These are phyloP conservation scores for Zaprionus davidi DNA, from an alignment of 1,140 invertebrate genomes.

Conservation along the genomic window DNA sequence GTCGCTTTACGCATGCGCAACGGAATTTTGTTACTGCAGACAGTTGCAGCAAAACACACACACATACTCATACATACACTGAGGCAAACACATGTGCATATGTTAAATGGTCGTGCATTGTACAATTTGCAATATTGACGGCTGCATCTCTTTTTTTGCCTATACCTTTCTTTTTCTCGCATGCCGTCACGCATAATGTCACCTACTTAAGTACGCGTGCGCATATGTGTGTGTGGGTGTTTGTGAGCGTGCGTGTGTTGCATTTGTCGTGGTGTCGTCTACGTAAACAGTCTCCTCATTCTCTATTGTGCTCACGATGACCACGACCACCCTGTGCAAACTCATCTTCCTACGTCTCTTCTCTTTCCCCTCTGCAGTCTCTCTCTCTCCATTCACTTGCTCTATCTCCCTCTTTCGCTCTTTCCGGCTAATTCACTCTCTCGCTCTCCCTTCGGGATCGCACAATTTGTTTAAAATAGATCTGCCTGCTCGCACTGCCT, in stretches of 20 bases:
- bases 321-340: not conserved
- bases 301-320: not conserved
- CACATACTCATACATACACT: not conserved
- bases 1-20: slow-evolving; percentile 49
- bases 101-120: slow-evolving; percentile 35
- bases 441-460: slow-evolving; percentile 9
- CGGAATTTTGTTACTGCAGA: slow-evolving; percentile 15
- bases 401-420: not conserved
- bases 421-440: not conserved
- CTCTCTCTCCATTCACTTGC: not conserved
- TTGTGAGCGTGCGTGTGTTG: slow-evolving; percentile 1
- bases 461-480: slow-evolving; percentile 47
- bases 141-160: slow-evolving; percentile 31
- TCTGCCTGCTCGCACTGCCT: not conserved
- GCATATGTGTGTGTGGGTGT: slow-evolving; percentile 5
- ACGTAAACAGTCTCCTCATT: slow-evolving; percentile 3
- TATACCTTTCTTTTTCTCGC: slow-evolving; percentile 21
- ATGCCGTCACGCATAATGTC: slow-evolving; percentile 44
- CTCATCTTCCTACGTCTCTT: not conserved
- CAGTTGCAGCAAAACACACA: not conserved
- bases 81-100: not conserved
- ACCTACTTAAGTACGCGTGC: slow-evolving; percentile 24
- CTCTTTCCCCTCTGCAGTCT: not conserved
- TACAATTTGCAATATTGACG: slow-evolving; percentile 42
- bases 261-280: slow-evolving; percentile 12